phyloP scores from a whole-genome alignment of 2,797 vertebrate species.

The Oreortyx pictus region DNA sequence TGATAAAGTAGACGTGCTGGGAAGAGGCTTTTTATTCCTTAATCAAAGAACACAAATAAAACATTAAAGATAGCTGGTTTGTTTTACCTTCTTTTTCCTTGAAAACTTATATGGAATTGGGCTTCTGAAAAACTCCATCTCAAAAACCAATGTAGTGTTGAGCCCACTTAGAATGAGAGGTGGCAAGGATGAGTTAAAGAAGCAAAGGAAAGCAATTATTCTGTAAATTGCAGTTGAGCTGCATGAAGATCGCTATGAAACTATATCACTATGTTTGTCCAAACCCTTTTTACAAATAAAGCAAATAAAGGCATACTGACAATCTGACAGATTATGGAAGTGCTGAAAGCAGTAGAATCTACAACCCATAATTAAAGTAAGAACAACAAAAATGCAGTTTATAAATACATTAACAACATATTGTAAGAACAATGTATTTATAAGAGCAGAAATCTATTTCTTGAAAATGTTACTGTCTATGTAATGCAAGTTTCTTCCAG shows the following conservation, averaged over 20 bases:
- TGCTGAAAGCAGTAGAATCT: constrained; percentile 51
- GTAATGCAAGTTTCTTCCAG: background rate
- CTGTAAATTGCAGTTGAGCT: constrained; percentile 65
- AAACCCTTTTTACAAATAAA: constrained; percentile 47
- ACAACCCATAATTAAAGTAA: constrained; percentile 37
- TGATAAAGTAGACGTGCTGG: background rate
- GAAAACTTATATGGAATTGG: background rate
- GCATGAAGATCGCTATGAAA: constrained; percentile 52
- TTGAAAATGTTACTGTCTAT: background rate
- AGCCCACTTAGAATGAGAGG: constrained; percentile 36
- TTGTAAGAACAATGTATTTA: constrained; percentile 25
- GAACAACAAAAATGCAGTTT: background rate
- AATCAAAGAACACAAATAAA: background rate
- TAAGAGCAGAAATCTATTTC: background rate
- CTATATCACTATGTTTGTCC: constrained; percentile 35
- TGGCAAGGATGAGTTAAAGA: constrained; percentile 36
- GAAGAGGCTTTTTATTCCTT: background rate
- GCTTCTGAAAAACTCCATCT: background rate
- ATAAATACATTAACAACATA: constrained; percentile 22
- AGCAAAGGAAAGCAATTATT: constrained; percentile 51
- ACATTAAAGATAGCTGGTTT: background rate
- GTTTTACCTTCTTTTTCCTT: constrained; percentile 8
- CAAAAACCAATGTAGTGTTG: constrained; percentile 6
- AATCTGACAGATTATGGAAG: constrained; percentile 44
- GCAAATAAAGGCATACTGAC: constrained; percentile 26